Base-by-base conservation (phyloP, 2,113 vertebrate genomes). In the Chloebia gouldiae region DNA sequence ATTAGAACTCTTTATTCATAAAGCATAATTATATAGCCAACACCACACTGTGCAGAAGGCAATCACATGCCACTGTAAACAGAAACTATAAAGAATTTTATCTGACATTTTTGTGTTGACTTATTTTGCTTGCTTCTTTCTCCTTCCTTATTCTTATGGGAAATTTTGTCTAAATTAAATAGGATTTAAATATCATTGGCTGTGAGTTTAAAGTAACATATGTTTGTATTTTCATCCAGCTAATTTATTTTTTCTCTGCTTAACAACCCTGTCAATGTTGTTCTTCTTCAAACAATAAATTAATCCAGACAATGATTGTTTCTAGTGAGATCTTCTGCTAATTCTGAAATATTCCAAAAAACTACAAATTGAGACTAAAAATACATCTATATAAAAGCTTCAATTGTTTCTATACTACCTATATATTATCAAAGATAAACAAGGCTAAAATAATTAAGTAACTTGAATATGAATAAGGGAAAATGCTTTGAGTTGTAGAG, bases 181-280 rank as follows among this genome's bases (percentile, higher is more conserved):
- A 70, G 75, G 59, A 95, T 91, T 96, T 95, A 94, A 96, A 95
- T 91, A 95, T 33, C 71, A 93, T 90, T 94, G 90, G 78, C 84
- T 85, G 59, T 65, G 76, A 91, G 16, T 88, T 95, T 93, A 76
- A 84, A 87, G 78, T 70, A 90, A 66, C 93, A 95, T 95, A 95
- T 95, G 94, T 72, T 95, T 95, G 16, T 77, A 88, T 88, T 86
- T 94, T 91, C 81, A 80, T 92, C 79, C 84, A 95, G 61, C 50
- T 91, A 21, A 77, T 95, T 95, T 88, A 72, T 87, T 96, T 94
- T 94, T 92, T 31, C 66, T 94, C 45, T 85, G 66, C 63, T 85
- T 77, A 95, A 66, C 59, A 77, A 39, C 24, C 50, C 39, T 94
- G 90, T 70, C 93, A 94, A 91, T 72, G 28, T 44, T 73, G 76